phyloP scores from a whole-genome alignment of 2,797 vertebrate species.

The Pitangus sulphuratus region DNA sequence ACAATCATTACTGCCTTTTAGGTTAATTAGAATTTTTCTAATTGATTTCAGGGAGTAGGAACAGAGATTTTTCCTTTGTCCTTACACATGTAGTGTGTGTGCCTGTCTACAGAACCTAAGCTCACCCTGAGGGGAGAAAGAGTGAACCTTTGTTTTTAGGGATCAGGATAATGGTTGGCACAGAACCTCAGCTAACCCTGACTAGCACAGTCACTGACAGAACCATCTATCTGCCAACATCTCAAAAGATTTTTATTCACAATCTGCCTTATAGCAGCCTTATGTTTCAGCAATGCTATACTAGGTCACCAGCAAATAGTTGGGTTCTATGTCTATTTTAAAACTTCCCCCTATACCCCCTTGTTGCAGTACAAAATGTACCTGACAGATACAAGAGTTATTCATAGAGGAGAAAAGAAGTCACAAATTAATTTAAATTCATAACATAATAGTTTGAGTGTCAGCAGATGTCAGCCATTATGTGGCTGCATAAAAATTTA shows the following conservation, averaged over 20 bases:
- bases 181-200: not conserved
- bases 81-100: not conserved
- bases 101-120: not conserved
- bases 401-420: conserved; percentile 5
- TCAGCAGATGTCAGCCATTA: not conserved
- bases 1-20: not conserved
- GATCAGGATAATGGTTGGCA: not conserved
- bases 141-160: not conserved
- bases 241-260: not conserved
- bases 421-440: conserved; percentile 9
- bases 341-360: not conserved
- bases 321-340: not conserved
- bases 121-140: not conserved
- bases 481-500: not conserved
- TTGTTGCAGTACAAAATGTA: not conserved
- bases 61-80: not conserved
- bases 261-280: not conserved
- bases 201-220: not conserved
- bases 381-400: not conserved
- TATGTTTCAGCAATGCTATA: not conserved
- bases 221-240: not conserved
- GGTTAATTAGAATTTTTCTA: not conserved
- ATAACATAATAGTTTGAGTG: not conserved
- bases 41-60: not conserved
- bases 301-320: not conserved